Evolutionary conservation across 2,888 invertebrate species (phyloP).

Genomic region (Proisotoma minuta): DNA sequence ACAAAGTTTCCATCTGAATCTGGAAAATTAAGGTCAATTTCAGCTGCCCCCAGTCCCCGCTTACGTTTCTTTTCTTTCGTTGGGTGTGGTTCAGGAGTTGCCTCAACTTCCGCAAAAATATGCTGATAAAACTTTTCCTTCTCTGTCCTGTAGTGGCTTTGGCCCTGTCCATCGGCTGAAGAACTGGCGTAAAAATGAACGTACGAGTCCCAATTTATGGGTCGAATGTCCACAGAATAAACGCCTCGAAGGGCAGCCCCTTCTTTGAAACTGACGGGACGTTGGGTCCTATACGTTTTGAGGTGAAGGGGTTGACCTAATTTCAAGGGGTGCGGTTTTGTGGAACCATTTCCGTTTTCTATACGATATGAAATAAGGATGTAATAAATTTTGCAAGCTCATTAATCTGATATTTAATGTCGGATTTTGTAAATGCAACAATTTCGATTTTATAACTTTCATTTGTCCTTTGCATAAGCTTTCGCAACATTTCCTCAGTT

Average conservation of each 20-base stretch:
- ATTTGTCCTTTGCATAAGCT: too few species aligned
- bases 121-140: slow-evolving; percentile 9
- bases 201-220: slow-evolving; percentile 47
- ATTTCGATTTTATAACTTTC: too few species aligned
- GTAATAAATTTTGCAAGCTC: too few species aligned
- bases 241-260: slow-evolving; percentile 39
- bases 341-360: slow-evolving; percentile 26
- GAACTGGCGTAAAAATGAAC: slow-evolving; percentile 47
- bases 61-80: too few species aligned
- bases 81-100: too few species aligned
- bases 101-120: neutral
- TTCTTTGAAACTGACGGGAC: slow-evolving; percentile 43
- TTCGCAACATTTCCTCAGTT: too few species aligned
- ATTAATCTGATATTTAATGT: too few species aligned
- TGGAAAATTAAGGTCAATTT: neutral
- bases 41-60: too few species aligned
- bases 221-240: slow-evolving; percentile 46
- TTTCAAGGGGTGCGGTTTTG: too few species aligned
- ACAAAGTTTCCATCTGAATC: too few species aligned
- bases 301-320: slow-evolving; percentile 8
- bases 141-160: neutral
- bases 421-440: neutral
- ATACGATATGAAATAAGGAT: too few species aligned
- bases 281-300: slow-evolving; percentile 46
- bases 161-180: slow-evolving; percentile 19